These are phyloP conservation scores for Dissostichus mawsoni DNA, from an alignment of 2,113 vertebrate species.

Conservation along the genomic window DNA sequence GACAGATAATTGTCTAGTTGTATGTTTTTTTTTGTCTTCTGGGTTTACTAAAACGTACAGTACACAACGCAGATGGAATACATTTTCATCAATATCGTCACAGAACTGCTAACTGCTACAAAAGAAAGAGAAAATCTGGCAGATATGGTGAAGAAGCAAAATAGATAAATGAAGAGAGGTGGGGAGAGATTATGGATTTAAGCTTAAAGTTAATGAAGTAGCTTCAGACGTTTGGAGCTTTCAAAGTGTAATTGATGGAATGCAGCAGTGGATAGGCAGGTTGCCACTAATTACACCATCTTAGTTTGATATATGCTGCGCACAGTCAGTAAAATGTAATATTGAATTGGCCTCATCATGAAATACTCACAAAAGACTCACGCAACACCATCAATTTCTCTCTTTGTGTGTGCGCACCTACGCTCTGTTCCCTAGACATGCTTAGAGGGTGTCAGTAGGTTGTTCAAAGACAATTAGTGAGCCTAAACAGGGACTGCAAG, in stretches of 20 bases:
- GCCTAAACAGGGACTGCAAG: constrained; percentile 19
- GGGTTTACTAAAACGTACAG: constrained; percentile 1
- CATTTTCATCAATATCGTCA: constrained; percentile 71
- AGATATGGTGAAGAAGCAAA: constrained; percentile 31
- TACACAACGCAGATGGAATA: constrained; percentile 64
- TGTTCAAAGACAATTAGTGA: constrained; percentile 69
- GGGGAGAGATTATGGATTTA: background rate
- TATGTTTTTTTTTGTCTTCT: background rate
- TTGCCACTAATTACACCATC: background rate
- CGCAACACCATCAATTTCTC: constrained; percentile 25
- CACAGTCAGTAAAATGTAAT: no score
- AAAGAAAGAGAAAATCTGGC: constrained; percentile 46
- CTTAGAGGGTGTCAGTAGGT: constrained; percentile 48
- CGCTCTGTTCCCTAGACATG: constrained; percentile 46
- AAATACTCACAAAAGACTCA: constrained; percentile 48
- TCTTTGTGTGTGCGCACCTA: constrained; percentile 45
- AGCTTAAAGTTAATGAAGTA: constrained; percentile 9
- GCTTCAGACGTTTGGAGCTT: background rate
- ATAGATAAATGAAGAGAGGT: background rate
- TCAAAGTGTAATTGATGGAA: constrained; percentile 16
- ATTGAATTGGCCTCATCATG: no score
- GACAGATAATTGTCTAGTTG: no score
- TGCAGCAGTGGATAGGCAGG: constrained; percentile 2
- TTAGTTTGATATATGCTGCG: no score
- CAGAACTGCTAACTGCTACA: constrained; percentile 62